Evolutionary conservation across 2,888 invertebrate species (phyloP), one percentile per base, ranked within the genome.

Genomic region (Hololepta plana): DNA sequence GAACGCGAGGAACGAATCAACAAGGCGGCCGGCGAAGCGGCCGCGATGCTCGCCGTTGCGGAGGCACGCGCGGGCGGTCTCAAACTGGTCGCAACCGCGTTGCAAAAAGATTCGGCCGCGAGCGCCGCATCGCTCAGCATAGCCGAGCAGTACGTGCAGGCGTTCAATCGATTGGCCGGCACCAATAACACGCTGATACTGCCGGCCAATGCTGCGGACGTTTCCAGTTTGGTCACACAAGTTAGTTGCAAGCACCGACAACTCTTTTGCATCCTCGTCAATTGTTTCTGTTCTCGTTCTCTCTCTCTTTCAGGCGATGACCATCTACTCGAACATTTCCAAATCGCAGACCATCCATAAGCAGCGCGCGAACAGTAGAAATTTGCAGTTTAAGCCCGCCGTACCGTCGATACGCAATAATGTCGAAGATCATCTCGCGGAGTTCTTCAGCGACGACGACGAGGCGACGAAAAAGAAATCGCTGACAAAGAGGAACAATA

Each of bases 141-240:
- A 32, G 98, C 98, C 0, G 95, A 98, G 46, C 85, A 95, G 49
- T 99, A 99, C 49, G 87, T 98, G 19, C 59, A 67, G 11, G 95
- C 96, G 8, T 98, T 98, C 55, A 71, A 82, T 46, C 79, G 90
- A 45, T 57, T 99, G 34, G 96, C 98, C 1, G 79, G 84, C 52
- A 76, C 77, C 7, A 84, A 75, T 46, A 99, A 96, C 54, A 98
- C 96, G 0, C 62, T 98, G 32, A 82, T 98, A 39, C 56, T 99
- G 37, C 96, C 96, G 0, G 69, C 81, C 11, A 91, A 93, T 54
- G 76, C 80, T 3, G 80, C 81, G 3, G 80, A 82, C 44, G 69
- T 87, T 4, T 65, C 79, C 5, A 65, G 61, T 43, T 60, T 85
- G 51, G 84, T 88, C 9, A 67, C 79, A 21, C 82, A 87, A 67